A percentile compares a stretch with the other conserved stretches of the same genome.
These are phyloP conservation scores for Triplophysa yarkandensis DNA, from an alignment of 2,797 vertebrate species.

Conservation along the genomic window DNA sequence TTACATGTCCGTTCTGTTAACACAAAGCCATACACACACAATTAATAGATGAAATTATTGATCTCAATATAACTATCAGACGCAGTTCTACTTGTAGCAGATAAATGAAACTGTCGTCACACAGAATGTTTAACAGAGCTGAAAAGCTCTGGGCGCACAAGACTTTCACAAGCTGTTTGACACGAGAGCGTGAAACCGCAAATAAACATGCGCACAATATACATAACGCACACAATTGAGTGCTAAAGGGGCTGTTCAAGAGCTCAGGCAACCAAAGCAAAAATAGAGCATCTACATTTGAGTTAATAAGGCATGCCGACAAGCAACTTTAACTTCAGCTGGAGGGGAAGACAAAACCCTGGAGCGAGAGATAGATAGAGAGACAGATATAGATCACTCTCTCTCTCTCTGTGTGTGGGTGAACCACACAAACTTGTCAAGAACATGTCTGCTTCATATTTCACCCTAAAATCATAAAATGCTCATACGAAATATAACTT, in stretches of 20 bases:
- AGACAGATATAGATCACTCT: slow-evolving; percentile 12
- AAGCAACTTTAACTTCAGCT: slow-evolving; percentile 50
- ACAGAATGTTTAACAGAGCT: slow-evolving; percentile 7
- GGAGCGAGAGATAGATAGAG: background rate
- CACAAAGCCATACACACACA: background rate
- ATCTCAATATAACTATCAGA: background rate
- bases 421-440: slow-evolving; percentile 13
- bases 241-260: slow-evolving; percentile 40
- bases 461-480: background rate
- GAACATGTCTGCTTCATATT: background rate
- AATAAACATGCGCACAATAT: slow-evolving; percentile 25
- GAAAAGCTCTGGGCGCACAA: slow-evolving; percentile 2
- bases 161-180: slow-evolving; percentile 29
- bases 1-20: no score
- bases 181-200: slow-evolving; percentile 23
- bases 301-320: slow-evolving; percentile 64
- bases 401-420: no score
- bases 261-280: slow-evolving; percentile 40
- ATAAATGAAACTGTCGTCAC: slow-evolving; percentile 19
- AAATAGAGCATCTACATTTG: slow-evolving; percentile 55
- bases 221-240: slow-evolving; percentile 37
- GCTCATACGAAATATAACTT: background rate
- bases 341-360: slow-evolving; percentile 57
- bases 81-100: background rate
- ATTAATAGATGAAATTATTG: background rate